Percentiles rank a stretch among this genome's conserved stretches.
These are phyloP conservation scores for Archocentrus centrarchus DNA, from an alignment of 2,113 vertebrate species.

Conservation along the genomic window DNA sequence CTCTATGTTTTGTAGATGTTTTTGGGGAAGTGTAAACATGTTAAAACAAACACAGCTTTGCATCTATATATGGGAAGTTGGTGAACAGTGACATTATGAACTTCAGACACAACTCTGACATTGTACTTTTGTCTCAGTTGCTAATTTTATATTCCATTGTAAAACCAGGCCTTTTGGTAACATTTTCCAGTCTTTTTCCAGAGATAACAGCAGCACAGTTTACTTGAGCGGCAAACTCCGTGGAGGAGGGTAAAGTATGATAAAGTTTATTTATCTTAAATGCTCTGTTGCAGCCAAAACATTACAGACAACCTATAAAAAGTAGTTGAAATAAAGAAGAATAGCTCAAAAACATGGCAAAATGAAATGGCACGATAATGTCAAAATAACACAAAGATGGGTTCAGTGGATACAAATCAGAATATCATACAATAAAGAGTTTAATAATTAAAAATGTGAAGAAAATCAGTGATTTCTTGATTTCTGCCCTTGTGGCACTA, in stretches of 20 bases:
- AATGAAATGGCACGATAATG: not conserved
- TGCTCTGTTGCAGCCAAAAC: not conserved
- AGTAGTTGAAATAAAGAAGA: not conserved
- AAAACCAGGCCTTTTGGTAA: too few species aligned
- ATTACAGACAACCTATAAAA: not conserved
- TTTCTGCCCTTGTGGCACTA: too few species aligned
- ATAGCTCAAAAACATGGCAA: not conserved
- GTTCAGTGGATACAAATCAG: not conserved
- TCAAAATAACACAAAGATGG: not conserved
- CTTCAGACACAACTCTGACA: conserved; percentile 19
- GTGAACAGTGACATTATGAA: conserved; percentile 4
- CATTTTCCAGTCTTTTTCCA: too few species aligned
- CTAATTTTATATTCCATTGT: not conserved
- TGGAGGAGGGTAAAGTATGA: not conserved
- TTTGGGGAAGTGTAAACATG: conserved; percentile 20
- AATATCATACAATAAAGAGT: not conserved
- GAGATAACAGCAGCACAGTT: too few species aligned
- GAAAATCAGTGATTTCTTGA: too few species aligned
- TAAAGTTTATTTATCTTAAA: not conserved
- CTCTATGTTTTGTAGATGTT: not conserved
- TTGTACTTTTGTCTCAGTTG: conserved; percentile 23
- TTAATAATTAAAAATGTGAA: not conserved
- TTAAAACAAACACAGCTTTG: not conserved
- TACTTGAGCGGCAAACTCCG: too few species aligned
- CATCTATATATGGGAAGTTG: not conserved